Evolutionary conservation across 2,113 vertebrate species (phyloP).

Genomic region (Perognathus longimembris): DNA sequence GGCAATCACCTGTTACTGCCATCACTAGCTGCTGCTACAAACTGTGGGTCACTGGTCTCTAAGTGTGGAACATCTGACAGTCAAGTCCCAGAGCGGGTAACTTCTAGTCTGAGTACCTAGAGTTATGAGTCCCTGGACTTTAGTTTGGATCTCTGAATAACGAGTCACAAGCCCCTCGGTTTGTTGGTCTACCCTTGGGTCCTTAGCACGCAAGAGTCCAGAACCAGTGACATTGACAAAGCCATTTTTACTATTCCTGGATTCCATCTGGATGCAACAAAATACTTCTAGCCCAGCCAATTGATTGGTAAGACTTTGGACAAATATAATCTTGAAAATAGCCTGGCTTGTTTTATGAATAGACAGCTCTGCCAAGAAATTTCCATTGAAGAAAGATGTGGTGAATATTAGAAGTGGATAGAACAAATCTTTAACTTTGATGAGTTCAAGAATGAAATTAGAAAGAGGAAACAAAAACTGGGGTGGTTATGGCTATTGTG

Average conservation of each 20-base stretch:
- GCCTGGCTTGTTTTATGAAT: neutral
- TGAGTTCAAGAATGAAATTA: constrained; percentile 20
- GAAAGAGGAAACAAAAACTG: neutral
- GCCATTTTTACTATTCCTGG: neutral
- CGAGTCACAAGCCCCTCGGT: neutral
- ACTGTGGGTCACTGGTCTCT: too few species aligned
- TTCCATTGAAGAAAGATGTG: neutral
- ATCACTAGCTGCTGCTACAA: too few species aligned
- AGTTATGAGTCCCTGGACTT: neutral
- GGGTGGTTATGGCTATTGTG: neutral
- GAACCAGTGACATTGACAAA: neutral
- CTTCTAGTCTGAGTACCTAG: neutral
- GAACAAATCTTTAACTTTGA: neutral
- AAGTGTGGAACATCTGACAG: neutral
- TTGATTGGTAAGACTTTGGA: neutral
- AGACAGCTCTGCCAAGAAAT: neutral
- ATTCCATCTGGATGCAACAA: neutral
- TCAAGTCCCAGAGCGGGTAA: neutral
- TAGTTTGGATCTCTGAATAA: neutral
- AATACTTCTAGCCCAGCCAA: neutral
- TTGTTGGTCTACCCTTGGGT: neutral
- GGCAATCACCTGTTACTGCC: too few species aligned
- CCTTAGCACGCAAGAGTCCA: neutral
- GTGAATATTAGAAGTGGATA: neutral
- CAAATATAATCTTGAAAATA: neutral